A percentile compares a stretch with the other conserved stretches of the same genome.
Conservation (phyloP, 1,140 invertebrate species). For the Dendrolimus punctatus region DNA sequence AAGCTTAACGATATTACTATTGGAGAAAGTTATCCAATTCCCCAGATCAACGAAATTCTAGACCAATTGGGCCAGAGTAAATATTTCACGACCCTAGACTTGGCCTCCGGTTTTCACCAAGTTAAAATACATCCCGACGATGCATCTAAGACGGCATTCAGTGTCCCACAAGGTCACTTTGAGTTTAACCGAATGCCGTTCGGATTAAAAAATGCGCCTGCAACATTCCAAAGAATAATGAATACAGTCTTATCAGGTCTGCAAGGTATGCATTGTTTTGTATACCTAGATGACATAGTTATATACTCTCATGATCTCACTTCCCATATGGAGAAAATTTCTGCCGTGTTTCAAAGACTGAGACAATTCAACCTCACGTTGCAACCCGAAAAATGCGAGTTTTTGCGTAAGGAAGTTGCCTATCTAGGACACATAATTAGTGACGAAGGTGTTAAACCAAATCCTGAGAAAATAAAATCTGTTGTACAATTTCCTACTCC, state of each 20-base stretch:
- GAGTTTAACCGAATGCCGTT: constrained; percentile 45
- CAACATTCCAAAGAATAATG: constrained; percentile 58
- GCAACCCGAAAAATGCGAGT: too few species aligned
- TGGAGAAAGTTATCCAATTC: constrained; percentile 3
- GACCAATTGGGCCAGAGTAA: constrained; percentile 58
- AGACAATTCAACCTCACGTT: too few species aligned
- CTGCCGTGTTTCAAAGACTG: too few species aligned
- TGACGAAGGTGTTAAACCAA: too few species aligned
- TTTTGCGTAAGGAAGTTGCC: too few species aligned
- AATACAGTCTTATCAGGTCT: constrained; percentile 41
- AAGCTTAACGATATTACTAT: constrained; percentile 4
- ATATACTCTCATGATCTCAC: too few species aligned
- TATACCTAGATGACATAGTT: constrained; percentile 65
- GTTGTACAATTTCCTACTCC: too few species aligned
- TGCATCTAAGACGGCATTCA: constrained; percentile 34
- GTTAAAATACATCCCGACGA: background rate
- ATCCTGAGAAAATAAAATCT: too few species aligned
- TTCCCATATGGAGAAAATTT: too few species aligned
- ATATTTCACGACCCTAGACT: constrained; percentile 68
- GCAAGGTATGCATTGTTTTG: constrained; percentile 28
- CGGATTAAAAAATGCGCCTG: constrained; percentile 37
- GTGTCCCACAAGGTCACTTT: constrained; percentile 35
- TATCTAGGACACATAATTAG: too few species aligned
- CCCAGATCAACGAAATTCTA: constrained; percentile 12
- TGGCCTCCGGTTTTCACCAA: constrained; percentile 28